These are phyloP conservation scores for Samia ricini DNA, from an alignment of 1,140 invertebrate genomes.

Conservation along the genomic window DNA sequence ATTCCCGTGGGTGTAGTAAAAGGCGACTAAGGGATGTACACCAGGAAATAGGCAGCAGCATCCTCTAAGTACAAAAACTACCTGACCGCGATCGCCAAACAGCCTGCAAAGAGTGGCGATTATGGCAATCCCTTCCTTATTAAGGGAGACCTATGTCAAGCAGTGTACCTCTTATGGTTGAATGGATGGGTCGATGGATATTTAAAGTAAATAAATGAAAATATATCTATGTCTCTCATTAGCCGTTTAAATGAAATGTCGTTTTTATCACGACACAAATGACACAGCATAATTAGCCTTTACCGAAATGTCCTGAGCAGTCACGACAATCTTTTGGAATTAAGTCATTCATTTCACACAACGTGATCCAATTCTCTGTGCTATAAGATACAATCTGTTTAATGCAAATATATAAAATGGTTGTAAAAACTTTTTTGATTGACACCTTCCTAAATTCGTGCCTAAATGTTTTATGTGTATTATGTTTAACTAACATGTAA, in stretches of 20 bases:
- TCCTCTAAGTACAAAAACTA: too few relatives aligned
- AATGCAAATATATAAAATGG: not conserved
- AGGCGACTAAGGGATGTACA: too few relatives aligned
- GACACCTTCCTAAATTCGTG: conserved; percentile 31
- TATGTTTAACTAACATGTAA: conserved; percentile 18
- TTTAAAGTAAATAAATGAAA: not conserved
- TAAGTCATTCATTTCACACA: conserved; percentile 11
- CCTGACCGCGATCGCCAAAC: too few relatives aligned
- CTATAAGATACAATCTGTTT: conserved; percentile 5
- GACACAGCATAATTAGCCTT: conserved; percentile 6
- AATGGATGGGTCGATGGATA: too few relatives aligned
- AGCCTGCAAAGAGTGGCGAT: too few relatives aligned
- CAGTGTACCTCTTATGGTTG: too few relatives aligned
- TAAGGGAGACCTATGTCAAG: too few relatives aligned
- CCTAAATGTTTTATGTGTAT: conserved; percentile 7
- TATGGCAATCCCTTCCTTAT: too few relatives aligned
- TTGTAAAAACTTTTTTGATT: conserved; percentile 11
- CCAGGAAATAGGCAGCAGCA: too few relatives aligned
- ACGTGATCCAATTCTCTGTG: conserved; percentile 1
- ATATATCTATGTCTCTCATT: not conserved
- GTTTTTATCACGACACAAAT: not conserved
- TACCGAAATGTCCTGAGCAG: not conserved
- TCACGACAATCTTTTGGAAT: conserved; percentile 11
- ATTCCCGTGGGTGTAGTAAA: too few relatives aligned
- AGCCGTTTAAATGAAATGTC: not conserved